Conservation (phyloP, 2,888 invertebrate species). For the Drosophila parthenogenetica region DNA sequence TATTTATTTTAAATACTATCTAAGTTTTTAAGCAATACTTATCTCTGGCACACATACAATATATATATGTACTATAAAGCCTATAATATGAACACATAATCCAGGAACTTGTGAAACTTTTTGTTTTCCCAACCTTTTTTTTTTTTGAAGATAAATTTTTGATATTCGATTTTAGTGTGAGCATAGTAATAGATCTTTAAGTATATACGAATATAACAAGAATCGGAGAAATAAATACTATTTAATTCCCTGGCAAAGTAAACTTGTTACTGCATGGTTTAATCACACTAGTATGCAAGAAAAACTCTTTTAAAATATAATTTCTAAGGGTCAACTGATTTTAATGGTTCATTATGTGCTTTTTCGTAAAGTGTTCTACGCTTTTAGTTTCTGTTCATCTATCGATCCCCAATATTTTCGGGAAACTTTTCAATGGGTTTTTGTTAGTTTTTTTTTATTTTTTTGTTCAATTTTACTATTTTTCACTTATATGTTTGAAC, state of each 20-base stretch:
- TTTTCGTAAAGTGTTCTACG: too few species aligned
- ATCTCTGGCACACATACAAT: not conserved
- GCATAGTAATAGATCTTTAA: slow-evolving; percentile 3
- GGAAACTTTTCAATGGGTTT: too few species aligned
- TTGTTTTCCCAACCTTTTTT: not conserved
- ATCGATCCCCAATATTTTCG: too few species aligned
- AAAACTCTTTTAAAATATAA: too few species aligned
- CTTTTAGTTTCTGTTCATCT: too few species aligned
- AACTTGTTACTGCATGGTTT: too few species aligned
- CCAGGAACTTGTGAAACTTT: not conserved
- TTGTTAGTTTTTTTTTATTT: too few species aligned
- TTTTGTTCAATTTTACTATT: too few species aligned
- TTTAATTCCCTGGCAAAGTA: not conserved
- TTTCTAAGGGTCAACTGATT: too few species aligned
- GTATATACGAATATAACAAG: slow-evolving; percentile 1
- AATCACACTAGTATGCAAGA: too few species aligned
- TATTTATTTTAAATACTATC: slow-evolving; percentile 2
- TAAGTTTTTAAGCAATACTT: slow-evolving; percentile 11
- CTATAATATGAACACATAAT: slow-evolving; percentile 1
- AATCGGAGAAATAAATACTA: slow-evolving; percentile 18
- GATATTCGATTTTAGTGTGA: slow-evolving; percentile 6
- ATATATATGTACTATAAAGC: not conserved
- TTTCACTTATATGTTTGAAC: too few species aligned
- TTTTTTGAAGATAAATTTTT: slow-evolving; percentile 1
- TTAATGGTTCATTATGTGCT: too few species aligned